Conservation (phyloP, 2,797 vertebrate species). For the Microctenopoma stevenorrisi region DNA sequence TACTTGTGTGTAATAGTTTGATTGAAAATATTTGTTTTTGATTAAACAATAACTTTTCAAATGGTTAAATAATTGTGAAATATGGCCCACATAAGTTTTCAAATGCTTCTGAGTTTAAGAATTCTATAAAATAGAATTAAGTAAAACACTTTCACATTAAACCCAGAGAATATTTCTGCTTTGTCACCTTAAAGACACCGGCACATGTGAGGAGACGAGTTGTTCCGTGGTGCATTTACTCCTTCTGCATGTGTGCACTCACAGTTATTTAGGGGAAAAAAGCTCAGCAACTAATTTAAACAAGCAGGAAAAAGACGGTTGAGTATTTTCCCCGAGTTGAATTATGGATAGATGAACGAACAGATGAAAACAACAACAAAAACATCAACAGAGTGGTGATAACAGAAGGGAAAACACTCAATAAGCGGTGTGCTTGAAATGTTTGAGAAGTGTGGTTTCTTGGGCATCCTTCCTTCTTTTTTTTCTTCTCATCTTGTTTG, state of each 20-base stretch:
- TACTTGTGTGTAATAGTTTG: neutral
- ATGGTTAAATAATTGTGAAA: neutral
- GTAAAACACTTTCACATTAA: too few relatives aligned
- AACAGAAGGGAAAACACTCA: conserved; percentile 66
- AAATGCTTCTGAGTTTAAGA: neutral
- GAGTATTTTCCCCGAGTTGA: conserved; percentile 60
- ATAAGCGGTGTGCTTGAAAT: conserved; percentile 74
- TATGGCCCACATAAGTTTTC: neutral
- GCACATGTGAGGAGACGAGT: too few relatives aligned
- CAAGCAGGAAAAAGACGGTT: conserved; percentile 55
- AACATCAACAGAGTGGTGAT: conserved; percentile 67
- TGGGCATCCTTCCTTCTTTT: conserved; percentile 71
- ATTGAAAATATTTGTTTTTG: neutral
- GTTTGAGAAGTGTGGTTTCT: conserved; percentile 79
- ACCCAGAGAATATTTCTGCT: neutral
- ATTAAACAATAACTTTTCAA: neutral
- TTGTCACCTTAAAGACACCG: neutral
- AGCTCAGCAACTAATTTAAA: conserved; percentile 55
- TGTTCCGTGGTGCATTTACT: conserved; percentile 16
- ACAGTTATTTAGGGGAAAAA: conserved; percentile 46
- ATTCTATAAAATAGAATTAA: neutral
- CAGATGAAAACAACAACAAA: conserved; percentile 77
- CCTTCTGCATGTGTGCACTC: conserved; percentile 27
- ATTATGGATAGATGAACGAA: conserved; percentile 74
- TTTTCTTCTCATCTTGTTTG: conserved; percentile 80